Conservation (phyloP, 2,113 vertebrate species). For the Pitta sordida region DNA sequence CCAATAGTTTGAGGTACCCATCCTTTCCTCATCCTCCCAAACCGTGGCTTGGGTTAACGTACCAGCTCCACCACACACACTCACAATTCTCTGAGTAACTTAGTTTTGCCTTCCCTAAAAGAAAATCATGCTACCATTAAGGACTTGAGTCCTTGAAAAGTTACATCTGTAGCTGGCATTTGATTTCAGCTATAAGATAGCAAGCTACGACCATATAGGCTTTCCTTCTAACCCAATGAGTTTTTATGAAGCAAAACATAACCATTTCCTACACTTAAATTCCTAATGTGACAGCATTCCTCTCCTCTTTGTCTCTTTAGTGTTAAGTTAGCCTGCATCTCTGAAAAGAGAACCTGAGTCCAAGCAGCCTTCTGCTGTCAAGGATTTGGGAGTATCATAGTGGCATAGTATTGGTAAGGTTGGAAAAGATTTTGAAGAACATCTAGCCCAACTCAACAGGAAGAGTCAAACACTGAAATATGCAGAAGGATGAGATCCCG, state of each 20-base stretch:
- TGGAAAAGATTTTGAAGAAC: too few species aligned
- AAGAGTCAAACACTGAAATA: neutral
- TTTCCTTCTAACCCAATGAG: neutral
- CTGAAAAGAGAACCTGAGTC: neutral
- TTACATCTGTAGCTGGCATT: neutral
- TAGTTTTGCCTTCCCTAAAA: neutral
- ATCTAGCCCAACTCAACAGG: too few species aligned
- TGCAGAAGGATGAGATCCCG: neutral
- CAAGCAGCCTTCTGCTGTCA: neutral
- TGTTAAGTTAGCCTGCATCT: neutral
- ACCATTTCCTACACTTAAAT: neutral
- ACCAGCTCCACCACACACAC: neutral
- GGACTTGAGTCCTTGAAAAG: neutral
- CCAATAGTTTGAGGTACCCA: neutral
- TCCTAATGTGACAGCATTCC: neutral
- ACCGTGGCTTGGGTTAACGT: neutral
- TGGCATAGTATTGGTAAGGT: too few species aligned
- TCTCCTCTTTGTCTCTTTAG: neutral
- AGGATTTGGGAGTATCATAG: neutral
- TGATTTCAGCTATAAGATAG: neutral
- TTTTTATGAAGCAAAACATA: neutral
- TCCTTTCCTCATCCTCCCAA: neutral
- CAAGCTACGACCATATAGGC: neutral
- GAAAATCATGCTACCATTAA: neutral
- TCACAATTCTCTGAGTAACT: neutral